These are phyloP conservation scores for Hydrocynus forskahlii DNA, from an alignment of 2,797 vertebrate species.

Conservation along the genomic window DNA sequence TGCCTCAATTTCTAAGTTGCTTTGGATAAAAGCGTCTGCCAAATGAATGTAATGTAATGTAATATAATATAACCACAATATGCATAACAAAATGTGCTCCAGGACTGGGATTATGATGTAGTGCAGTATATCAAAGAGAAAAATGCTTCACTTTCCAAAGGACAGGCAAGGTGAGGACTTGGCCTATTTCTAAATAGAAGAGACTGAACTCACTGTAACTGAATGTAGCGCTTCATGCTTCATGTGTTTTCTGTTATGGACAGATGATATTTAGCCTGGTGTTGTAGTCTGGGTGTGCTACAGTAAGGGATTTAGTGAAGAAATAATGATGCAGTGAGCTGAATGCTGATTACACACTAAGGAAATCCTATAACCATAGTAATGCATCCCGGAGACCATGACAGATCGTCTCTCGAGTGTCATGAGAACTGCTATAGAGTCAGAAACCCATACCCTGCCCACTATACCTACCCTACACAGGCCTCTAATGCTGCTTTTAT, in stretches of 20 bases:
- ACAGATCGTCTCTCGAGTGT: not conserved
- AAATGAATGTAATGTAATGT: too few relatives aligned
- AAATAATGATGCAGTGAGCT: too few relatives aligned
- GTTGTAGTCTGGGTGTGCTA: not conserved
- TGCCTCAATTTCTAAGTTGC: too few relatives aligned
- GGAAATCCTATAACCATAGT: not conserved
- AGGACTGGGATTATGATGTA: not conserved
- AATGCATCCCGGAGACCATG: not conserved
- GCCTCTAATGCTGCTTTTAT: too few relatives aligned
- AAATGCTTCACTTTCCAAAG: not conserved
- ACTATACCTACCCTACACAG: too few relatives aligned
- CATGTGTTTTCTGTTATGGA: constrained; percentile 21
- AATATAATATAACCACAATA: too few relatives aligned
- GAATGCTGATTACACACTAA: not conserved
- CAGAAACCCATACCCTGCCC: too few relatives aligned
- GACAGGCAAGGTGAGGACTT: not conserved
- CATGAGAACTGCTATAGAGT: not conserved
- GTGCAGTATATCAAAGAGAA: not conserved
- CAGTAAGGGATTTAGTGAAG: too few relatives aligned
- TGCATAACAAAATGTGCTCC: not conserved
- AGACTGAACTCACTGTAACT: not conserved
- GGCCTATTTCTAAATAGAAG: not conserved
- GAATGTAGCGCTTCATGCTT: not conserved
- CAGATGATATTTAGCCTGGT: not conserved
- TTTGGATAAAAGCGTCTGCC: too few relatives aligned